Evolutionary conservation across 2,888 invertebrate species (phyloP), one percentile per base, ranked within the genome.

Genomic region (Tetheella fluctuosa): DNA sequence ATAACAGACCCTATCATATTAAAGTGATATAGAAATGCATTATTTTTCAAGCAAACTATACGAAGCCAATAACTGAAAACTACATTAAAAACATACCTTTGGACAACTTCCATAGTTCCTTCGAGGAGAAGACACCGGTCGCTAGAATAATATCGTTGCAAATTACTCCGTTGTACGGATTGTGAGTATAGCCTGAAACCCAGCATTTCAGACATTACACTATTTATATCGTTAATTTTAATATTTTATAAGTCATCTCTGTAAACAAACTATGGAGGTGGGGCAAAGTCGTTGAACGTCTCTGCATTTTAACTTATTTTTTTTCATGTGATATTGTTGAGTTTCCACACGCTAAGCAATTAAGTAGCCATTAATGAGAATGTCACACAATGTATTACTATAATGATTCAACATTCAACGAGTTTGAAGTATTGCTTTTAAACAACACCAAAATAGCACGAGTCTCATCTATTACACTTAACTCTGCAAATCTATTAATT

Each of bases 71-170:
- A 61, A 59, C 67, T 60, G 53, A 67, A 59, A 25, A 25, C 15
- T 15, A 54, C 1, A 1, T 59, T 60, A 54, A 59, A 68, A 60
- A 81, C 81, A 66, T 95, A 98, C 98, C 97, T 97, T 98, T 98
- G 84, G 99, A 99, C 90, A 99, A 96, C 94, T 98, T 97, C 97
- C 99, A 98, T 93, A 99, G 96, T 95, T 99, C 99, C 95, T 98
- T 98, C 85, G 99, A 99, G 83, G 99, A 98, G 96, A 99, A 99
- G 92, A 99, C 99, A 90, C 99, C 99, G 84, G 99, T 99, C 87
- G 99, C 99, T 95, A 98, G 96, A 94, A 99, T 99, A 93, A 99
- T 99, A 95, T 99, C 98, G 95, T 98, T 98, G 95, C 98, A 98
- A 93, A 98, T 97, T 91, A 99, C 98, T 90, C 98, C 98, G 94